Evolutionary conservation across 2,797 vertebrate species (phyloP).

Genomic region (Diplodus puntazzo): DNA sequence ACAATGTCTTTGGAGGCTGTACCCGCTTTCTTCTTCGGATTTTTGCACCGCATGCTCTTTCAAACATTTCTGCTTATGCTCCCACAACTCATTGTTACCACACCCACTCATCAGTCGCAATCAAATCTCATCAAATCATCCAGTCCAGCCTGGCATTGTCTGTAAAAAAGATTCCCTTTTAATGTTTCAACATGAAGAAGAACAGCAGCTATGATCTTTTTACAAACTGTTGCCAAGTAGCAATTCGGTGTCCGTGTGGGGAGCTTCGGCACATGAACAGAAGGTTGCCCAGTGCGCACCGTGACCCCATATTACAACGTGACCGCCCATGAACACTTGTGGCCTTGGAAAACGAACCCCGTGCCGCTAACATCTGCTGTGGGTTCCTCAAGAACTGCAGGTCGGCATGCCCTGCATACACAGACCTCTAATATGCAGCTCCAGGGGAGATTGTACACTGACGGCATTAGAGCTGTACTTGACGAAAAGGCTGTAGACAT

Average conservation of each 20-base stretch:
- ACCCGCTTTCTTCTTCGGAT: background rate
- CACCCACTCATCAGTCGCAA: background rate
- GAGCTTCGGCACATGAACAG: slow-evolving; percentile 49
- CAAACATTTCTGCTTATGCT: background rate
- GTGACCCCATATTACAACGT: slow-evolving; percentile 21
- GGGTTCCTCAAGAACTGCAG: slow-evolving; percentile 23
- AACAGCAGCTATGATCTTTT: slow-evolving; percentile 9
- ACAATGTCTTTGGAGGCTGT: background rate
- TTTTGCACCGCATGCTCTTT: background rate
- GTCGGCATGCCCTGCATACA: background rate
- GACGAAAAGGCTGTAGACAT: background rate
- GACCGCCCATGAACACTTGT: slow-evolving; percentile 44
- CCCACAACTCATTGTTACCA: background rate
- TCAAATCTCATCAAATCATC: background rate
- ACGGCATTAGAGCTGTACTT: background rate
- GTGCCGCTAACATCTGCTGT: slow-evolving; percentile 47
- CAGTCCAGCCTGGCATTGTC: background rate
- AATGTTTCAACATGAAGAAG: background rate
- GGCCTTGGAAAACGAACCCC: slow-evolving; percentile 51
- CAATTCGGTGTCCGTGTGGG: background rate
- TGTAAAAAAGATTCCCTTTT: slow-evolving; percentile 10
- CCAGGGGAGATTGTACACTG: slow-evolving; percentile 3
- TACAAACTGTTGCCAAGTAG: slow-evolving; percentile 31
- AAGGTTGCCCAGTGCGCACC: slow-evolving; percentile 42
- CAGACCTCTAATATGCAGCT: slow-evolving; percentile 18